Conservation (phyloP, 1,140 invertebrate genomes). For the Leucophenga varia region DNA sequence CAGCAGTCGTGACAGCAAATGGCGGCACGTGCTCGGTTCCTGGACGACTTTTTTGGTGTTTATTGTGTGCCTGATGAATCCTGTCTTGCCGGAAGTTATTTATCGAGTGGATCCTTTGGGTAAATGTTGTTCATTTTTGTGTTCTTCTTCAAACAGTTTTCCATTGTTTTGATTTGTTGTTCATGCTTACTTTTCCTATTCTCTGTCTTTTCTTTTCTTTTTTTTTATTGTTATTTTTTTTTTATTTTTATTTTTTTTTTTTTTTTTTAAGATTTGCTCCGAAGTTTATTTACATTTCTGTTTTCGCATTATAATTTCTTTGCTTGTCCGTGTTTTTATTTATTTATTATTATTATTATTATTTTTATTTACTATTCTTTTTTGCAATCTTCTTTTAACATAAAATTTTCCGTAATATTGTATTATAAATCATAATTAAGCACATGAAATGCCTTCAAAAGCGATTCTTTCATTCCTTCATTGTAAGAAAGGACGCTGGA, state of each 20-base stretch:
- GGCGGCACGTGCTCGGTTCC: constrained; percentile 28
- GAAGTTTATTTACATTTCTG: too few relatives aligned
- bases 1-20: constrained; percentile 10
- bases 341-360: too few relatives aligned
- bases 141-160: neutral
- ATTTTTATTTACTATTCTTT: too few relatives aligned
- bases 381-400: too few relatives aligned
- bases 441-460: constrained; percentile 30
- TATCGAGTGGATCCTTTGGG: constrained; percentile 52
- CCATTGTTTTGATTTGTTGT: neutral
- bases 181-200: too few relatives aligned
- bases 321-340: too few relatives aligned
- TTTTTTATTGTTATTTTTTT: constrained; percentile 15
- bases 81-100: constrained; percentile 47
- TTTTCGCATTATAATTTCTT: too few relatives aligned
- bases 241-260: constrained; percentile 16
- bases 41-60: constrained; percentile 24
- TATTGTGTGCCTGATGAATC: constrained; percentile 35
- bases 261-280: constrained; percentile 21
- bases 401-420: too few relatives aligned
- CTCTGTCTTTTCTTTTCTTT: neutral
- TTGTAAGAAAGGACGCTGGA: too few relatives aligned
- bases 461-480: too few relatives aligned
- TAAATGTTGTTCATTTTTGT: constrained; percentile 40
- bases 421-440: constrained; percentile 39